Percentiles rank a stretch among this genome's conserved stretches.
Evolutionary conservation across 2,888 invertebrate genomes (phyloP).

Genomic region (Euphydryas editha): DNA sequence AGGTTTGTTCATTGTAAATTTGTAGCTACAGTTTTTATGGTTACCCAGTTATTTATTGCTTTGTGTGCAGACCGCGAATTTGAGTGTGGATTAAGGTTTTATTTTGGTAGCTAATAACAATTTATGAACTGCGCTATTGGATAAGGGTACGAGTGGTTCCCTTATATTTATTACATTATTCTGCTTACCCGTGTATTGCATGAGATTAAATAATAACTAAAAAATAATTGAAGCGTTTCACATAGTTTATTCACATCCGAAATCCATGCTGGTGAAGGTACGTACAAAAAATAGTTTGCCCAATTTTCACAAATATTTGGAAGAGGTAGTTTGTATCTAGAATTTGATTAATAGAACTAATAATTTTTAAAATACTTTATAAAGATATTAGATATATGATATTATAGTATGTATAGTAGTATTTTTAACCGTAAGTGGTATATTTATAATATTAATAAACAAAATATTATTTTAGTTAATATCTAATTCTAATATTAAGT

Average conservation of each 20-base stretch:
- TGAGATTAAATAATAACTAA: not conserved
- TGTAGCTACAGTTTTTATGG: conserved; percentile 52
- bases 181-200: not conserved
- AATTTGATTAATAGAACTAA: too few relatives aligned
- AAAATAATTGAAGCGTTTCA: not conserved
- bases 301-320: too few relatives aligned
- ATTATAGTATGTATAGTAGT: too few relatives aligned
- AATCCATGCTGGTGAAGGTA: too few relatives aligned
- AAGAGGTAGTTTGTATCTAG: too few relatives aligned
- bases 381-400: too few relatives aligned
- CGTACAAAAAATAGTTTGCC: too few relatives aligned
- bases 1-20: conserved; percentile 51
- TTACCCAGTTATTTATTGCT: conserved; percentile 53
- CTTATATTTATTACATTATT: conserved; percentile 13
- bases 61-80: conserved; percentile 47
- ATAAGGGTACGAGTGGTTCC: conserved; percentile 13
- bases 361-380: too few relatives aligned
- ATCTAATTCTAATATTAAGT: too few relatives aligned
- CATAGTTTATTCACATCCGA: not conserved
- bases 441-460: too few relatives aligned
- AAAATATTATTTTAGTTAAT: too few relatives aligned
- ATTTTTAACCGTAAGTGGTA: too few relatives aligned
- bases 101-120: conserved; percentile 29
- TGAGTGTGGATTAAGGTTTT: conserved; percentile 47
- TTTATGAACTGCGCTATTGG: conserved; percentile 27